Evolutionary conservation across 1,140 invertebrate species (phyloP).

Genomic region (Drosophila ironensis): DNA sequence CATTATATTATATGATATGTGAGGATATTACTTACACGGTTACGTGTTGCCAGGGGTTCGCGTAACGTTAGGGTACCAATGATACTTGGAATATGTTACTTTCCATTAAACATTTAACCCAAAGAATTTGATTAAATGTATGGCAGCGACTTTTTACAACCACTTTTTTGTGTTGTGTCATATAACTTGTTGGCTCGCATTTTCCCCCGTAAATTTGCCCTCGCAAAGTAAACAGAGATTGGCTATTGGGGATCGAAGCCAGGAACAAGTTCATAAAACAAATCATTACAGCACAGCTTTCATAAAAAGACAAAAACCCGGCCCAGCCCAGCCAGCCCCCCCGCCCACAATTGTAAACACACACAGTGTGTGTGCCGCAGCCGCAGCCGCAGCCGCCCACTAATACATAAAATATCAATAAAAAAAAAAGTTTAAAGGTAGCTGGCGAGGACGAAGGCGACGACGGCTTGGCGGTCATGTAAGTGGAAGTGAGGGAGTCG

Average conservation of each 20-base stretch:
- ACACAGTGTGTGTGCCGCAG: no score
- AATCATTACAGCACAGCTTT: constrained; percentile 77
- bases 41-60: no score
- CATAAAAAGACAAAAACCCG: constrained; percentile 47
- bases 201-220: neutral
- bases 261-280: constrained; percentile 73
- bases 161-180: neutral
- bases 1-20: no score
- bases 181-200: neutral
- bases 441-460: constrained; percentile 45
- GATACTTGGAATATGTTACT: no score
- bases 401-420: constrained; percentile 79
- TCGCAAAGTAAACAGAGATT: constrained; percentile 15
- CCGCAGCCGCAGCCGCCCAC: constrained; percentile 7
- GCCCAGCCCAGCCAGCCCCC: neutral
- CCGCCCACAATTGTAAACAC: no score
- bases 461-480: constrained; percentile 51
- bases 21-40: no score
- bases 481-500: constrained; percentile 16
- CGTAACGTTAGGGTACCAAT: no score
- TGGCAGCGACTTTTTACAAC: no score
- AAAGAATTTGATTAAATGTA: no score
- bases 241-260: constrained; percentile 5
- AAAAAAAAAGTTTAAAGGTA: constrained; percentile 79
- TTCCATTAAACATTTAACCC: no score